Conservation (phyloP, 2,888 invertebrate genomes). For the Drosophila atroscutellata region DNA sequence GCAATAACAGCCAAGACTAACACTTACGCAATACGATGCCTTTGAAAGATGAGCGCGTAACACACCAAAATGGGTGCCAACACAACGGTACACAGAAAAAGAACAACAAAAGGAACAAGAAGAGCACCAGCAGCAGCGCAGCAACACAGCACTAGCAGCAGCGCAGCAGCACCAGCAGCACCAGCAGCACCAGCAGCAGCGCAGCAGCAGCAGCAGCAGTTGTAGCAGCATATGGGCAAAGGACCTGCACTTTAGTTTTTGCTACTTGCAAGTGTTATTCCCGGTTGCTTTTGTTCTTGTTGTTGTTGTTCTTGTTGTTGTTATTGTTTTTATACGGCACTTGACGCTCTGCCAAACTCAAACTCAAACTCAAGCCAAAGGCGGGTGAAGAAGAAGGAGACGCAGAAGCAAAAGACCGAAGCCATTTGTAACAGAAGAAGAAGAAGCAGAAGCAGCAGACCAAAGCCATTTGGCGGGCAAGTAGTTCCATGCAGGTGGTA, state of each 20-base stretch:
- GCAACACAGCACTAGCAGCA: not conserved
- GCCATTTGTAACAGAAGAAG: constrained; percentile 50
- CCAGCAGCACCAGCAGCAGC: not conserved
- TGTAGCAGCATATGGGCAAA: constrained; percentile 54
- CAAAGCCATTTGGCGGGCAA: constrained; percentile 58
- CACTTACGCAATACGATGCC: constrained; percentile 68
- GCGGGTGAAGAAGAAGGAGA: not conserved
- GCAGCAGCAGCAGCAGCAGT: not conserved
- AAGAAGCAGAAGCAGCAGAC: constrained; percentile 5
- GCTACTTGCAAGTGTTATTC: constrained; percentile 70
- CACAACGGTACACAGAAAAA: not conserved
- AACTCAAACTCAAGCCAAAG: constrained; percentile 11
- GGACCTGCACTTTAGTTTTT: constrained; percentile 76
- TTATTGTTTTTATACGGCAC: constrained; percentile 78
- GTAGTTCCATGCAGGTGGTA: constrained; percentile 1
- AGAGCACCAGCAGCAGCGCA: not conserved
- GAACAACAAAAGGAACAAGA: constrained; percentile 1
- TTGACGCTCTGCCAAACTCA: constrained; percentile 70
- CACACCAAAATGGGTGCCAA: constrained; percentile 46
- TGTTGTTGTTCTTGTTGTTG: not conserved
- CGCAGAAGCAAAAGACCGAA: constrained; percentile 28
- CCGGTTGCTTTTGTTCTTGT: not conserved
- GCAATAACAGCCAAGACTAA: constrained; percentile 67
- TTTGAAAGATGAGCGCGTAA: constrained; percentile 74
- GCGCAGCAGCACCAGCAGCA: not conserved